These are phyloP conservation scores for Larimichthys polyactis DNA, from an alignment of 2,113 vertebrate species.

Conservation along the genomic window DNA sequence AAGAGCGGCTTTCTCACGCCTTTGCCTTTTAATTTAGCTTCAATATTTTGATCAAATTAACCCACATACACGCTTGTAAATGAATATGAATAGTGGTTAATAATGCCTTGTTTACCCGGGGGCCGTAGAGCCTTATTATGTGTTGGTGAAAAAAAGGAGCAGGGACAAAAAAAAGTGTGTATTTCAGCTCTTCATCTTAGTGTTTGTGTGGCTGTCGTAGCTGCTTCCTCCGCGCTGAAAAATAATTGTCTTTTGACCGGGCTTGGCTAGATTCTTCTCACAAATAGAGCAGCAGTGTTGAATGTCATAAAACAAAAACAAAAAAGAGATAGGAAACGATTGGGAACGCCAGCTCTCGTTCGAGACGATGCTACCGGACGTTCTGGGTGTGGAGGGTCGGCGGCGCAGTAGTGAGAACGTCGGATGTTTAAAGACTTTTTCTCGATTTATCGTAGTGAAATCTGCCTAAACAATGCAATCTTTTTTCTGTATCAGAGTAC, in stretches of 20 bases:
- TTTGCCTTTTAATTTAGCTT: slow-evolving; percentile 64
- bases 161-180: slow-evolving; percentile 17
- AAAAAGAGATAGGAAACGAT: neutral
- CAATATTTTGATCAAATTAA: slow-evolving; percentile 23
- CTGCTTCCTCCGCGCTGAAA: slow-evolving; percentile 67
- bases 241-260: slow-evolving; percentile 30
- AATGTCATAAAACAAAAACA: slow-evolving; percentile 41
- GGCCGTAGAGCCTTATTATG: slow-evolving; percentile 38
- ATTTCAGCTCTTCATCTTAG: slow-evolving; percentile 55
- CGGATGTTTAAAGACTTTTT: slow-evolving; percentile 64
- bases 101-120: slow-evolving; percentile 43
- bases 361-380: slow-evolving; percentile 12
- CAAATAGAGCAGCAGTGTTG: slow-evolving; percentile 35
- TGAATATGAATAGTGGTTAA: slow-evolving; percentile 7
- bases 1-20: slow-evolving; percentile 44
- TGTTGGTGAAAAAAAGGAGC: slow-evolving; percentile 4
- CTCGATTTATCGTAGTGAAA: slow-evolving; percentile 69
- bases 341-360: slow-evolving; percentile 19
- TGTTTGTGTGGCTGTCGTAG: slow-evolving; percentile 63
- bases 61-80: slow-evolving; percentile 21
- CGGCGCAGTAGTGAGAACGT: slow-evolving; percentile 39
- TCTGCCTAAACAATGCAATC: slow-evolving; percentile 83
- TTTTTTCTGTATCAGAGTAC: slow-evolving; percentile 80
- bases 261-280: slow-evolving; percentile 41
- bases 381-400: slow-evolving; percentile 31